Evolutionary conservation across 1,140 invertebrate species (phyloP).

Genomic region (Drosophila nikananu): DNA sequence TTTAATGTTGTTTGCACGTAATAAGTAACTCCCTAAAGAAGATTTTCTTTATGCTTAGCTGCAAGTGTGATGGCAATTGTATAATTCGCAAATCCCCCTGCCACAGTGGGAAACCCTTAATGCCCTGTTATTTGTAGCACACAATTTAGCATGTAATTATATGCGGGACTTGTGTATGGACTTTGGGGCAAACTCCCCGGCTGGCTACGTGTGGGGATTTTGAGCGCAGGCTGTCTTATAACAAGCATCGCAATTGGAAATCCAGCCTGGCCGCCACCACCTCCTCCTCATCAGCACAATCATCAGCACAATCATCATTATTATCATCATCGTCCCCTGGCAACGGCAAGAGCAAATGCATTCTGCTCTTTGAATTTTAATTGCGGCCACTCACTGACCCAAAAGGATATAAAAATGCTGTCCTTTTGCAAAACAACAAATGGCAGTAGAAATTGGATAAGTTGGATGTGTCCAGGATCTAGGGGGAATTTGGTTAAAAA

Average conservation of each 20-base stretch:
- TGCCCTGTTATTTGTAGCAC: slow-evolving; percentile 67
- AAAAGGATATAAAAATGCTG: slow-evolving; percentile 28
- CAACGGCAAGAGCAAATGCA: slow-evolving; percentile 52
- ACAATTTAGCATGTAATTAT: slow-evolving; percentile 74
- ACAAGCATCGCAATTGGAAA: slow-evolving; percentile 30
- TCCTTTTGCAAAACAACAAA: slow-evolving; percentile 10
- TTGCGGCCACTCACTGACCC: slow-evolving; percentile 50
- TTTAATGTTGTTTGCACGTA: neutral
- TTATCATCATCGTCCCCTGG: slow-evolving; percentile 3
- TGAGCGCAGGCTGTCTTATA: slow-evolving; percentile 20
- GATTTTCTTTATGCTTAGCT: neutral
- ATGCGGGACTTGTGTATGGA: slow-evolving; percentile 30
- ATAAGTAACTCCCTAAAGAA: neutral
- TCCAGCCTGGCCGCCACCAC: slow-evolving; percentile 6
- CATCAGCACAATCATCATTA: neutral
- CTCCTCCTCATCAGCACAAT: neutral
- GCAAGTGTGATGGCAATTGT: slow-evolving; percentile 1
- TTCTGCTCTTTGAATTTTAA: slow-evolving; percentile 75
- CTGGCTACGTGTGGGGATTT: slow-evolving; percentile 43
- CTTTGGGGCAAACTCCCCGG: neutral
- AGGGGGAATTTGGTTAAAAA: neutral
- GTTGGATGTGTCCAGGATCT: neutral
- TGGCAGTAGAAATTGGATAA: neutral
- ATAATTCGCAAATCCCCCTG: neutral
- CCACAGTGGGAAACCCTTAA: slow-evolving; percentile 25